Conservation (phyloP, 2,888 invertebrate genomes). For the Drosophila prolongata region DNA sequence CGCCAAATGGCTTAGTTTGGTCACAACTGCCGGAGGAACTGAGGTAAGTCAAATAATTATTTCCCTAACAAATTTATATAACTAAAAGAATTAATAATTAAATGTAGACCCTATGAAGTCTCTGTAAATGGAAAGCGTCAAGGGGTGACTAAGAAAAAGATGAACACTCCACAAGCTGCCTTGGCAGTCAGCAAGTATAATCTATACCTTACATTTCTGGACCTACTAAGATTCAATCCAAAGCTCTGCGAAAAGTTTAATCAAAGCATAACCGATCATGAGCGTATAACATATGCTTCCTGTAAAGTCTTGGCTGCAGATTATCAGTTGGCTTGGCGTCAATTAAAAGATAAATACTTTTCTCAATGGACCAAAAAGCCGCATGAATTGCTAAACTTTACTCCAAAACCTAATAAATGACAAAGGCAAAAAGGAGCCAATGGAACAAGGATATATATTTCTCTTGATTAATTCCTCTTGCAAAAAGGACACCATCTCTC, state of each 20-base stretch:
- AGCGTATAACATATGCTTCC: constrained; percentile 58
- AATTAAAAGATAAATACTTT: constrained; percentile 85
- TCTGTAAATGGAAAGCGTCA: constrained; percentile 91
- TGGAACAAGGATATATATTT: too few relatives aligned
- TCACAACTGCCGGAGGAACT: constrained; percentile 85
- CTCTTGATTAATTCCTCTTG: too few relatives aligned
- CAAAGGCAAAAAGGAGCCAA: too few relatives aligned
- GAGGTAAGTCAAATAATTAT: constrained; percentile 46
- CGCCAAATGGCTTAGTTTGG: constrained; percentile 88
- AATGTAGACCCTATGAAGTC: constrained; percentile 87
- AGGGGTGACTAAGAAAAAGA: constrained; percentile 90
- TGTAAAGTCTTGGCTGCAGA: constrained; percentile 68
- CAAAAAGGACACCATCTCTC: too few relatives aligned
- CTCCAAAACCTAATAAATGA: neutral
- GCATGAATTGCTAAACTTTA: constrained; percentile 60
- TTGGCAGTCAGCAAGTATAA: constrained; percentile 86
- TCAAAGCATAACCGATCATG: constrained; percentile 29
- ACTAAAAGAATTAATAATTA: too few relatives aligned
- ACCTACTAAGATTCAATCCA: constrained; percentile 82
- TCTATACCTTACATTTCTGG: constrained; percentile 85
- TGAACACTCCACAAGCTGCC: constrained; percentile 83
- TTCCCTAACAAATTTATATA: too few relatives aligned
- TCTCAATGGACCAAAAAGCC: constrained; percentile 87
- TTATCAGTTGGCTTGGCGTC: constrained; percentile 84
- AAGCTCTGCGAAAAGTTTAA: constrained; percentile 53